These are phyloP conservation scores for Drosophila engyochracea DNA, from an alignment of 2,888 invertebrate species.

Conservation along the genomic window DNA sequence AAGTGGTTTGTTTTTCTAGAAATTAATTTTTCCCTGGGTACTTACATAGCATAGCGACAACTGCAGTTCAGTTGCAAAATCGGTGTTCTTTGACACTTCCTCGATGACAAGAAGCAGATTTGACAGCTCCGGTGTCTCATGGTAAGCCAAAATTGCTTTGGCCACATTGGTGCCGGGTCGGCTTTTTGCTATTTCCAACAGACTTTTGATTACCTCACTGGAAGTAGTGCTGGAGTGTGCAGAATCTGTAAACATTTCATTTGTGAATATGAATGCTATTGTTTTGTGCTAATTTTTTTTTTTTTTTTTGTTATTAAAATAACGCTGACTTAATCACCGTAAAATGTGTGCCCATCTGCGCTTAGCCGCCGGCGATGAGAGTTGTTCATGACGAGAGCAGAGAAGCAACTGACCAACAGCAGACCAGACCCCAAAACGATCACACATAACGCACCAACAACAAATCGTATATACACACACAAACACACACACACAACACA, in stretches of 20 bases:
- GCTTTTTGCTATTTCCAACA: conserved; percentile 65
- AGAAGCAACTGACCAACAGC: conserved; percentile 32
- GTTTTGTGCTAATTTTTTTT: neutral
- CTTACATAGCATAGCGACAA: conserved; percentile 81
- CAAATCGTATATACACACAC: conserved; percentile 34
- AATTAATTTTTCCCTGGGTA: neutral
- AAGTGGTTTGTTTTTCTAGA: neutral
- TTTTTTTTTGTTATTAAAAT: conserved; percentile 45
- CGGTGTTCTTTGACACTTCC: conserved; percentile 80
- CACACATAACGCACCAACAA: conserved; percentile 27
- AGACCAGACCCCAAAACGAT: conserved; percentile 13
- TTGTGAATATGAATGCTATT: neutral
- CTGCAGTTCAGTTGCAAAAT: conserved; percentile 78
- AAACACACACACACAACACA: neutral
- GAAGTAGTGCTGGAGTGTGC: neutral
- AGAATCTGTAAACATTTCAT: conserved; percentile 33
- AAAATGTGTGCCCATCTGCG: conserved; percentile 14
- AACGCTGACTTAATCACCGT: conserved; percentile 70
- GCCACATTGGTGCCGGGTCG: conserved; percentile 78
- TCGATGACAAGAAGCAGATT: conserved; percentile 77
- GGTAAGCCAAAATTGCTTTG: conserved; percentile 73
- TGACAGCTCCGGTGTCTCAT: conserved; percentile 63
- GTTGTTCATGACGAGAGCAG: conserved; percentile 38
- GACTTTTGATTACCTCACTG: conserved; percentile 23
- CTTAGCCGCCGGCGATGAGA: conserved; percentile 29